Evolutionary conservation across 1,140 invertebrate species (phyloP).

Genomic region (Ctenoplectra terminalis): DNA sequence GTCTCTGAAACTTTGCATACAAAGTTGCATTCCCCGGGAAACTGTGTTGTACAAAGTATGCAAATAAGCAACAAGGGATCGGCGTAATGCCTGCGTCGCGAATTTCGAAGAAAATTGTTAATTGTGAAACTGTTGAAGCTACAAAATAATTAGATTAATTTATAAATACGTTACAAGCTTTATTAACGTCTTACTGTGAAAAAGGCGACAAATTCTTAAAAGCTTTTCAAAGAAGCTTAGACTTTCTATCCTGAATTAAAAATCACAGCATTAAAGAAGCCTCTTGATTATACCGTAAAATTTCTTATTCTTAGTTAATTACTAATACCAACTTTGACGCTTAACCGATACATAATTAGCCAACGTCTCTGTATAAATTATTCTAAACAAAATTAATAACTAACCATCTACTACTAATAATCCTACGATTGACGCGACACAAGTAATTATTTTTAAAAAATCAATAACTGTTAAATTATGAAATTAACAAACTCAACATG

Average conservation of each 20-base stretch:
- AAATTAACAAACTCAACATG: neutral
- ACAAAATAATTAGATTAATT: neutral
- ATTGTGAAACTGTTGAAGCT: neutral
- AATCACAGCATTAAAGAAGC: neutral
- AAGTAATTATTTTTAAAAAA: too few relatives aligned
- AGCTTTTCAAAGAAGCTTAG: neutral
- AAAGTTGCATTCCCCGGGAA: neutral
- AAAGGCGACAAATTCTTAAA: neutral
- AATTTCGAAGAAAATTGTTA: neutral
- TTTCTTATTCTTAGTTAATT: neutral
- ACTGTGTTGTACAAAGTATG: neutral
- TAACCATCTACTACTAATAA: too few relatives aligned
- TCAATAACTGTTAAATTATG: too few relatives aligned
- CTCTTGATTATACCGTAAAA: neutral
- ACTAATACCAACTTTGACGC: neutral
- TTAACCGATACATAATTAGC: too few relatives aligned
- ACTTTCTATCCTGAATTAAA: neutral
- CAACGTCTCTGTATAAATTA: too few relatives aligned
- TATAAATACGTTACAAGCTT: neutral
- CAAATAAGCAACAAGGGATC: conserved; percentile 13
- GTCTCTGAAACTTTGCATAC: conserved; percentile 15
- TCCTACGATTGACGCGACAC: too few relatives aligned
- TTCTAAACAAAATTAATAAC: too few relatives aligned
- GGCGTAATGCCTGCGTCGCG: neutral
- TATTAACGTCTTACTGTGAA: neutral